These are phyloP conservation scores for Myotis yumanensis DNA, from an alignment of 2,113 vertebrate genomes.

Conservation along the genomic window DNA sequence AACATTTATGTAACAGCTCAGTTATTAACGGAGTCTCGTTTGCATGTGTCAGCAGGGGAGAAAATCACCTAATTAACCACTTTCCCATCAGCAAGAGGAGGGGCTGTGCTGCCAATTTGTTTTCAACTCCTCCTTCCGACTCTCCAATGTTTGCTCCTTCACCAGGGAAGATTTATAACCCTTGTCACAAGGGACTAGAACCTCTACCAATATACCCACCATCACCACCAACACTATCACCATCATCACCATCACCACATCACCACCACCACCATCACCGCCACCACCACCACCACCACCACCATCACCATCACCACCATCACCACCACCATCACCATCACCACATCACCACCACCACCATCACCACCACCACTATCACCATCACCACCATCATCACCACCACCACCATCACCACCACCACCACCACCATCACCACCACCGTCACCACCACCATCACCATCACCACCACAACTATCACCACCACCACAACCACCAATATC, in stretches of 20 bases:
- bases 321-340: neutral
- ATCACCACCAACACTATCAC: neutral
- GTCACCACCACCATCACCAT: neutral
- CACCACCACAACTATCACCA: neutral
- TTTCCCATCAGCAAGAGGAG: conserved; percentile 67
- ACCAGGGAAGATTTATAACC: conserved; percentile 66
- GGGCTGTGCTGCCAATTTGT: conserved; percentile 58
- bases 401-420: neutral
- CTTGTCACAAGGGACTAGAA: conserved; percentile 63
- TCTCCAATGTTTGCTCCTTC: neutral
- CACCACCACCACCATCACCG: neutral
- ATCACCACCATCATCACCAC: no score
- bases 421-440: neutral
- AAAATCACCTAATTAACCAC: conserved; percentile 81
- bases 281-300: fast-evolving
- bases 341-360: neutral
- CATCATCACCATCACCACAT: neutral
- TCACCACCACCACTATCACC: neutral
- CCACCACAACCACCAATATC: neutral
- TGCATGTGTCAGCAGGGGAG: conserved; percentile 79
- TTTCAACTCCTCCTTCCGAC: conserved; percentile 53
- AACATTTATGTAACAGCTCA: conserved; percentile 70
- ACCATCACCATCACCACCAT: fast-evolving
- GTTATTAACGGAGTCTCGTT: conserved; percentile 78
- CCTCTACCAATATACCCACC: neutral